Percentiles rank a stretch among this genome's conserved stretches.
These are phyloP conservation scores for Sitta carolinensis DNA, from an alignment of 2,797 vertebrate species.

Conservation along the genomic window DNA sequence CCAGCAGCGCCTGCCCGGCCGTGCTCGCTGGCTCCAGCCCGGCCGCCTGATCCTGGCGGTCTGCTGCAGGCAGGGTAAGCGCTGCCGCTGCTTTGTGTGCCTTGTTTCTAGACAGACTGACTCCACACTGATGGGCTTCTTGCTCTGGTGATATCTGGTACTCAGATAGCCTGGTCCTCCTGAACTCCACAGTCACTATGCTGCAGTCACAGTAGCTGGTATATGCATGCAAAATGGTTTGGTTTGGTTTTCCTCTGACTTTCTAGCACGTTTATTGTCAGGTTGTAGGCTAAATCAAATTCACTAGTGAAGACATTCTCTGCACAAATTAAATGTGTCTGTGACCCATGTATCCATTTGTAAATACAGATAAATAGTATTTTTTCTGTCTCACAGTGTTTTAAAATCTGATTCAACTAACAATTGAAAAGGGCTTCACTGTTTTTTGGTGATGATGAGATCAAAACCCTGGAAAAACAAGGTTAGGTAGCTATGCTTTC, in stretches of 20 bases:
- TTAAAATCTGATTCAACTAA: neutral
- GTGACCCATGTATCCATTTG: neutral
- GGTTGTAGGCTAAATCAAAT: neutral
- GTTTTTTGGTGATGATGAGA: neutral
- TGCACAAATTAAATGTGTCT: neutral
- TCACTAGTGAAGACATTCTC: neutral
- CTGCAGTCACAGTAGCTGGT: neutral
- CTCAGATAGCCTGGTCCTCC: neutral
- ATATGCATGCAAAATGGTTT: neutral
- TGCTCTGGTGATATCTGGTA: neutral
- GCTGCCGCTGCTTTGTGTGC: neutral
- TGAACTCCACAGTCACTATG: neutral
- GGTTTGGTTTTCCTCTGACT: neutral
- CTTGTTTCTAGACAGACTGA: neutral
- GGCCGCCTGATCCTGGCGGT: rapidly evolving
- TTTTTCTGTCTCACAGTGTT: neutral
- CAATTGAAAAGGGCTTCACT: neutral
- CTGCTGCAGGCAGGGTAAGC: neutral
- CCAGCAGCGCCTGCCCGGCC: rapidly evolving
- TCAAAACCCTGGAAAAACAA: neutral
- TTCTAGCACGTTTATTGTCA: neutral
- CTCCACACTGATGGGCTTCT: neutral
- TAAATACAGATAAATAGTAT: neutral
- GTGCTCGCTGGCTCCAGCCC: neutral
- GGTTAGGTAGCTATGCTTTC: neutral